A percentile compares a stretch with the other conserved stretches of the same genome.
Conservation (phyloP, 2,797 vertebrate species). For the Knipowitschia caucasica region DNA sequence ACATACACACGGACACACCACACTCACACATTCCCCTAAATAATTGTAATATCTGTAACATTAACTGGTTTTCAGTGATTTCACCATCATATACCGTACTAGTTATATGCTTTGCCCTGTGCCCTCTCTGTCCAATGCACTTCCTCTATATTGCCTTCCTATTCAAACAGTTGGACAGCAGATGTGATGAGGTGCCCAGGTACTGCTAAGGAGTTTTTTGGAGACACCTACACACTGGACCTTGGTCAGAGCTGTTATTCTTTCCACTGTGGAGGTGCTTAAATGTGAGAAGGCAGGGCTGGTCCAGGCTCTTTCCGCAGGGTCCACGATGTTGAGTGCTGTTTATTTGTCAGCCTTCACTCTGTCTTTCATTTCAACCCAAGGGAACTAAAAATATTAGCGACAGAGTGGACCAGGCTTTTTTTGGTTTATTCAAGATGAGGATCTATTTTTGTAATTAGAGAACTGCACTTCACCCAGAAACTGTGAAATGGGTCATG, state of each 20-base stretch:
- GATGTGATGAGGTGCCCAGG: conserved; percentile 48
- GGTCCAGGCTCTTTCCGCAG: conserved; percentile 42
- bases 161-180: conserved; percentile 52
- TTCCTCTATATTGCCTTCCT: conserved; percentile 17
- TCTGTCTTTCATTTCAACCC: conserved; percentile 40
- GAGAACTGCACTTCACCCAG: conserved; percentile 44
- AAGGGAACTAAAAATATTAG: conserved; percentile 41
- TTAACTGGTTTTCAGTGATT: background rate
- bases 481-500: conserved; percentile 40
- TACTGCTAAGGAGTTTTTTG: conserved; percentile 19
- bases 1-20: no score
- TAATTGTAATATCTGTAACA: background rate
- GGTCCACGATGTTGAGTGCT: conserved; percentile 46
- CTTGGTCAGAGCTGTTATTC: conserved; percentile 62
- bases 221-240: conserved; percentile 57
- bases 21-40: no score
- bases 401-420: conserved; percentile 26
- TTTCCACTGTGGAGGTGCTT: conserved; percentile 62
- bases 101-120: conserved; percentile 1
- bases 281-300: conserved; percentile 40
- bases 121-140: background rate
- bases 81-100: background rate
- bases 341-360: conserved; percentile 65
- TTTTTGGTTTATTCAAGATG: conserved; percentile 33
- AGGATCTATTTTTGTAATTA: conserved; percentile 53